Percentiles rank a stretch among this genome's conserved stretches.
These are phyloP conservation scores for Pentamera pediparva DNA, from an alignment of 53 echinoderm and acorn worm genomes.

Conservation along the genomic window DNA sequence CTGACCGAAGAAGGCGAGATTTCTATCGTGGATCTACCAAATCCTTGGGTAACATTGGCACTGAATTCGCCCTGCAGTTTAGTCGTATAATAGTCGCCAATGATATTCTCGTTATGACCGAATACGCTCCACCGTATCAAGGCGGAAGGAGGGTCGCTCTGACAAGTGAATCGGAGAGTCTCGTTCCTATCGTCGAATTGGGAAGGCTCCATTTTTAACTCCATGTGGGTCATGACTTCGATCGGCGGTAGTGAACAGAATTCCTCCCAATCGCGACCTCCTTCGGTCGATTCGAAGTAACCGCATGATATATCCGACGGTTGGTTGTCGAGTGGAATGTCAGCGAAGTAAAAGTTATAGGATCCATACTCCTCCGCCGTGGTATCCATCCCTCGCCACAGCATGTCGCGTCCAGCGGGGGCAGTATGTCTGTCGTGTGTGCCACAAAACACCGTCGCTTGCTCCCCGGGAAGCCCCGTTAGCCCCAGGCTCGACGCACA, in stretches of 20 bases:
- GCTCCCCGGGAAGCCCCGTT: not conserved
- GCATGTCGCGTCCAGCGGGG: not conserved
- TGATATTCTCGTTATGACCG: slow-evolving; percentile 8
- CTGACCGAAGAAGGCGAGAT: not conserved
- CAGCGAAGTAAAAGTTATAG: slow-evolving; percentile 1
- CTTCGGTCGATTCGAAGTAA: not conserved
- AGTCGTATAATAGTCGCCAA: not conserved
- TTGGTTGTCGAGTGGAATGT: not conserved
- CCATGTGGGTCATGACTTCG: not conserved
- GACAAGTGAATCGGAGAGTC: not conserved
- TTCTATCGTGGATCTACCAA: not conserved
- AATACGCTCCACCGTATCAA: slow-evolving; percentile 11
- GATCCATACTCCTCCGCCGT: not conserved
- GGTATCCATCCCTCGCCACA: slow-evolving; percentile 8
- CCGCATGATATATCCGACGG: slow-evolving; percentile 2
- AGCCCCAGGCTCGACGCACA: not conserved
- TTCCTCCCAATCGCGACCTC: not conserved
- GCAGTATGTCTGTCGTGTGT: too few relatives aligned
- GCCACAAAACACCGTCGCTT: not conserved
- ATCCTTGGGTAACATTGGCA: slow-evolving; percentile 4
- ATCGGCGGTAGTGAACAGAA: not conserved
- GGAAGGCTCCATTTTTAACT: not conserved
- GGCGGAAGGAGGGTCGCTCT: not conserved
- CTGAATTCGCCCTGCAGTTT: not conserved
- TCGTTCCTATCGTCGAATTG: not conserved